Evolutionary conservation across 2,113 vertebrate species (phyloP), one percentile per base, ranked within the genome.

Genomic region (rat (Rattus norvegicus)): DNA sequence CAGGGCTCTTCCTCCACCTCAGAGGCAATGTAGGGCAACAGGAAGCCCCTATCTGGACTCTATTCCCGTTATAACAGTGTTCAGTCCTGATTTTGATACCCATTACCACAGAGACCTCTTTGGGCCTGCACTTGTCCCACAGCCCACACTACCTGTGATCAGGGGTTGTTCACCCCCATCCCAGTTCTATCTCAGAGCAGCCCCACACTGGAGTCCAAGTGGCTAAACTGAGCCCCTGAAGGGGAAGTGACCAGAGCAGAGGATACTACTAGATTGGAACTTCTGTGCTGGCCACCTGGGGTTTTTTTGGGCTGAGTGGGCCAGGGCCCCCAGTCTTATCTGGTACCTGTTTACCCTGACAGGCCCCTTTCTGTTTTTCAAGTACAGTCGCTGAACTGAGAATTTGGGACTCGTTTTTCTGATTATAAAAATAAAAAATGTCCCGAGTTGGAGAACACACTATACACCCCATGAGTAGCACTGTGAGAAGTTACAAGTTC

Each of bases 381-480:
- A 63, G 69, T 73, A 69, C 61, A 43, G 17, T 16, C 20, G 65
- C 95, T 87, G 96, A 86, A 97, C 95, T 76, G 87, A 94, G 94
- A 98, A 43, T 54, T 75, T 63, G 76, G 94, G 96, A 83, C 97
- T 19, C 69, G 90, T 98, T 98, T 98, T 98, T 97, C 95, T 97
- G 96, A 96, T 98, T 97, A 98, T 98, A 97, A 95, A 96, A 94
- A 94, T 97, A 98, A 98, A 98, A 94, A 91, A 63, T 61, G 63
- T 87, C 84, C 70, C 47, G 69, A 63, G 1, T 22, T 54, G 12
- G 49, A 92, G 67, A 49, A 13, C 56, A 70, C 72, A 47, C 16
- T 20, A 28, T 61, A 59, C 65, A 5, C 43, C 61, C 22, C 28
- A 30, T 6, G 65, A 80, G 56, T 88, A n/a, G 69, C 17, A 33